Evolutionary conservation across 1,140 invertebrate species (phyloP), one percentile per base, ranked within the genome.

Genomic region (Zaprionus davidi): DNA sequence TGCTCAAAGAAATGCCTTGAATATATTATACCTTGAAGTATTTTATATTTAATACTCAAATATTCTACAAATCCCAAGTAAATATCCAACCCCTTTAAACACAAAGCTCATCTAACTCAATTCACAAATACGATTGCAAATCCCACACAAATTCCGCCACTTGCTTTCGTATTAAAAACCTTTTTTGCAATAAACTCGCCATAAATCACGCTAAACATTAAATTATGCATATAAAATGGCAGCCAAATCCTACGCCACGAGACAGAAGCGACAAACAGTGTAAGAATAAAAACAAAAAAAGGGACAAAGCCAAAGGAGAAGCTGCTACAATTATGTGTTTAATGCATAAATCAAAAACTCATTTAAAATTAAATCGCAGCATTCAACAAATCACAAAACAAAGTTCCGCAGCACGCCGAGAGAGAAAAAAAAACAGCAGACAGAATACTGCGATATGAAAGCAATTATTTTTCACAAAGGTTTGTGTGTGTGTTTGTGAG

Each of bases 271-370:
- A 70, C 49, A 77, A 31, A 31, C 53, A 62, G 26, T 20, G 36
- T 59, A 56, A 46, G n/a, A 11, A 38, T 20, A 41, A 31, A 15
- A 24, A 57, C 36, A 26, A 63, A 59, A 59, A 55, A 53, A 28
- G 34, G 36, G 6, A 41, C 13, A 22, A 66, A 58, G 38, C 46
- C 58, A 66, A 74, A 76, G 70, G 46, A 72, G 75, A 82, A 80
- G 78, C 72, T 87, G 78, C 70, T 84, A 85, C 84, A 88, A 88
- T 88, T 88, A 88, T 88, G 78, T 88, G 72, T 88, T 88, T 88
- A 88, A 88, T 90, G 84, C 84, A 88, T 88, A 88, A 88, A 88
- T 88, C 84, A 88, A 88, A 88, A 88, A 88, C 84, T 88, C 84
- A 88, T 88, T 88, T 90, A 88, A 88, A 88, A 88, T 90, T 78